These are phyloP conservation scores for Brachypalpus laphriformis DNA, from an alignment of 2,888 invertebrate species.

Conservation along the genomic window DNA sequence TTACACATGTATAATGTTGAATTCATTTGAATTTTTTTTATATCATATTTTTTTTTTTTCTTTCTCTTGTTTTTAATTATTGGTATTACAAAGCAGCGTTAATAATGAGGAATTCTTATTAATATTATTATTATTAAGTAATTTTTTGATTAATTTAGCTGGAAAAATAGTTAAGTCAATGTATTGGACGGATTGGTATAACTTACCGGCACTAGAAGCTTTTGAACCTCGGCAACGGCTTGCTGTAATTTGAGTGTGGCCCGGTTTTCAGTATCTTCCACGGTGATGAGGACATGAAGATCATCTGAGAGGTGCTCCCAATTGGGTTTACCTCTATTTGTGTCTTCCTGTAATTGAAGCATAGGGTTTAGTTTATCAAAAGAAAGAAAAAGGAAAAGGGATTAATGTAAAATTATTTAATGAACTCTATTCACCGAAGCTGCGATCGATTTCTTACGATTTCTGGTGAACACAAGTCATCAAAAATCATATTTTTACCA, in stretches of 20 bases:
- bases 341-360: conserved; percentile 93
- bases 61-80: conserved; percentile 28
- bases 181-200: not conserved
- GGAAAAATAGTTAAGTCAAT: conserved; percentile 34
- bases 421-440: too few relatives aligned
- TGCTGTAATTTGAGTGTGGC: conserved; percentile 96
- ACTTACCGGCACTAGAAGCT: conserved; percentile 97
- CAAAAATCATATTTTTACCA: too few relatives aligned
- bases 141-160: conserved; percentile 55
- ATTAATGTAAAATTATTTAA: too few relatives aligned
- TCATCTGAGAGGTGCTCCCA: conserved; percentile 99
- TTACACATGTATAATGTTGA: conserved; percentile 50
- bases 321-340: conserved; percentile 99
- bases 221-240: conserved; percentile 99
- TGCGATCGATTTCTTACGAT: too few relatives aligned
- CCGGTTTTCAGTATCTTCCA: conserved; percentile 99
- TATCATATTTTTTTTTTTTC: not conserved
- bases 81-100: conserved; percentile 62
- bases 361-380: not conserved
- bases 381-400: not conserved
- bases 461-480: too few relatives aligned
- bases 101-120: conserved; percentile 56
- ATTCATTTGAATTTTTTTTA: conserved; percentile 32
- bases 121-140: conserved; percentile 54
- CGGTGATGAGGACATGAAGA: conserved; percentile 98